phyloP scores from a whole-genome alignment of 92 coral and sea anemone species.

The Pocillopora grandis region DNA sequence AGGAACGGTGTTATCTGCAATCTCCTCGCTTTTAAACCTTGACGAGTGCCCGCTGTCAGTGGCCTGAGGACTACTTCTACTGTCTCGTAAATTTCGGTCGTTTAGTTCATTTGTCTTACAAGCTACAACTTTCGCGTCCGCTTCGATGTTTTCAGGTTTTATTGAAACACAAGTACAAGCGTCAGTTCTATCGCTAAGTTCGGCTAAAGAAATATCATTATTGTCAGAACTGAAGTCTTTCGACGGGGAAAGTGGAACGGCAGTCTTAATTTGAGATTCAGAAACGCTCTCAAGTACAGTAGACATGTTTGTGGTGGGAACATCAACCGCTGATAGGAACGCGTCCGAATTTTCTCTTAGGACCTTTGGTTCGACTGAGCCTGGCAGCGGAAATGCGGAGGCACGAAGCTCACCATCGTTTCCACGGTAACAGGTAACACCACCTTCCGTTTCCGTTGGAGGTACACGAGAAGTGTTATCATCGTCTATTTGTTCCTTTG shows the following conservation, averaged over 20 bases:
- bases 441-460: not conserved
- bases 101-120: not conserved
- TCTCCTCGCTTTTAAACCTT: not conserved
- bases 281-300: not conserved
- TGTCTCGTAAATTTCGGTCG: not conserved
- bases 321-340: too few species aligned
- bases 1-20: not conserved
- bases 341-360: not conserved
- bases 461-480: not conserved
- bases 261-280: not conserved
- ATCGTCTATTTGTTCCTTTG: too few species aligned
- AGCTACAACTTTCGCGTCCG: not conserved
- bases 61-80: not conserved
- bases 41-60: not conserved
- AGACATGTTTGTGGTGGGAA: not conserved
- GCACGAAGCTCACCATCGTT: not conserved
- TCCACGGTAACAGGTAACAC: not conserved
- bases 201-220: not conserved
- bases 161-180: too few species aligned
- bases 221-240: not conserved
- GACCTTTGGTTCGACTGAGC: not conserved
- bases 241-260: not conserved
- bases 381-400: not conserved
- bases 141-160: not conserved
- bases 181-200: not conserved